phyloP scores from a whole-genome alignment of 1,140 invertebrate species.

The Drosophila punjabiensis region DNA sequence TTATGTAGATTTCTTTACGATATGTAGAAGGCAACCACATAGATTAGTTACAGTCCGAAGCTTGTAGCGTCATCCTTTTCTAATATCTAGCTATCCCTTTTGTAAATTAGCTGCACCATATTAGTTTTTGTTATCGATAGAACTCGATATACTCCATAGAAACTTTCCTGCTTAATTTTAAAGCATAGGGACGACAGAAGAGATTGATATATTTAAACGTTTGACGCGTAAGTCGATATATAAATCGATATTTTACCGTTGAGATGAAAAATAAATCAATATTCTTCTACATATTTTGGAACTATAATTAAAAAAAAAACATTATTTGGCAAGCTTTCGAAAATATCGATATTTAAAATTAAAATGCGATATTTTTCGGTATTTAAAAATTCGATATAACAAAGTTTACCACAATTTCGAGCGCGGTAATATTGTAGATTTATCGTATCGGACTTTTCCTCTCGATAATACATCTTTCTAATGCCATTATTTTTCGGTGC shows the following conservation, averaged over 20 bases:
- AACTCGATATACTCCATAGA: not conserved
- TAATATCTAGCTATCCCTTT: not conserved
- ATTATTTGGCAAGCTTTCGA: not conserved
- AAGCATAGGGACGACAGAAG: not conserved
- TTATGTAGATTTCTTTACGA: constrained; percentile 41
- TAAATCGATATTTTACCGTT: not conserved
- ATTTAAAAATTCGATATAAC: not conserved
- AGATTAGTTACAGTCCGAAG: constrained; percentile 27
- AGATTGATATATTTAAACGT: not conserved
- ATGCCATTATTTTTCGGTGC: not conserved
- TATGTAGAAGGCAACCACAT: constrained; percentile 7
- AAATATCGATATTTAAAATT: not conserved
- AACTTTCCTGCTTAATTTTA: not conserved
- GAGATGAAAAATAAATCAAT: not conserved
- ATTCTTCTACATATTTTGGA: not conserved
- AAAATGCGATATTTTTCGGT: not conserved
- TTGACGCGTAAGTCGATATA: not conserved
- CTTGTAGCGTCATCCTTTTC: constrained; percentile 9
- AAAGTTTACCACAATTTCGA: not conserved
- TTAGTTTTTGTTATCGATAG: constrained; percentile 1
- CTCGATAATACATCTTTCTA: not conserved
- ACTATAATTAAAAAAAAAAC: not conserved
- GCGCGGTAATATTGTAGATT: not conserved
- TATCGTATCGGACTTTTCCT: not conserved
- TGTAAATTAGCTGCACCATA: not conserved